A percentile compares a stretch with the other conserved stretches of the same genome.
Evolutionary conservation across 2,113 vertebrate species (phyloP).

Genomic region (Sturnira hondurensis): DNA sequence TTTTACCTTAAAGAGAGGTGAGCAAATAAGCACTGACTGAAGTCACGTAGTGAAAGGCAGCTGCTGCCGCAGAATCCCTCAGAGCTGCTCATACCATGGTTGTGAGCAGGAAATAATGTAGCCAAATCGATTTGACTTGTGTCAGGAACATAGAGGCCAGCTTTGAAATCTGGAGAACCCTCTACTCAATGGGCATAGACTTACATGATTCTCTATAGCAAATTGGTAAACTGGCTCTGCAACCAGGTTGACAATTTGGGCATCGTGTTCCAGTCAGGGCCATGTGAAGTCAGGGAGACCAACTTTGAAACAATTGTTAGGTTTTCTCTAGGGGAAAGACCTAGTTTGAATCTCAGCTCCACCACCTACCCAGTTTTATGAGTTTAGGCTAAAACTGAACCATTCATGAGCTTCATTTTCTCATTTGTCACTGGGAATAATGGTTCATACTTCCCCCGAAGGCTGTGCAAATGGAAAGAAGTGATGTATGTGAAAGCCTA

Average conservation of each 20-base stretch:
- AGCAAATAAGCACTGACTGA: background rate
- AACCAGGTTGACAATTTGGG: background rate
- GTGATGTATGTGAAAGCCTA: background rate
- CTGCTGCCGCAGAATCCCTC: background rate
- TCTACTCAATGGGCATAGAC: background rate
- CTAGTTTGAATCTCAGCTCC: background rate
- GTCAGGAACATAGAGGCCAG: background rate
- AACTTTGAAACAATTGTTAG: background rate
- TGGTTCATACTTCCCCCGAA: background rate
- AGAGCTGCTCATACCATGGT: background rate
- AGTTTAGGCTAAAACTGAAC: background rate
- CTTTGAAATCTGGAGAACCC: background rate
- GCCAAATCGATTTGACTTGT: background rate
- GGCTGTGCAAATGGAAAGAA: background rate
- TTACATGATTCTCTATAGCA: background rate
- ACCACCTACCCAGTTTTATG: background rate
- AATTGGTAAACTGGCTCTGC: background rate
- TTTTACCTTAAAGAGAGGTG: background rate
- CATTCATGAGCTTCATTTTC: background rate
- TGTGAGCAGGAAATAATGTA: background rate
- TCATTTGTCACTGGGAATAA: background rate
- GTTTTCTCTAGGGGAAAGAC: background rate
- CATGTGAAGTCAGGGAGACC: background rate
- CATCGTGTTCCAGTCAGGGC: background rate
- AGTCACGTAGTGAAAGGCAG: background rate